phyloP scores from a whole-genome alignment of 2,797 vertebrate species.

The Atherinosoma microstoma region DNA sequence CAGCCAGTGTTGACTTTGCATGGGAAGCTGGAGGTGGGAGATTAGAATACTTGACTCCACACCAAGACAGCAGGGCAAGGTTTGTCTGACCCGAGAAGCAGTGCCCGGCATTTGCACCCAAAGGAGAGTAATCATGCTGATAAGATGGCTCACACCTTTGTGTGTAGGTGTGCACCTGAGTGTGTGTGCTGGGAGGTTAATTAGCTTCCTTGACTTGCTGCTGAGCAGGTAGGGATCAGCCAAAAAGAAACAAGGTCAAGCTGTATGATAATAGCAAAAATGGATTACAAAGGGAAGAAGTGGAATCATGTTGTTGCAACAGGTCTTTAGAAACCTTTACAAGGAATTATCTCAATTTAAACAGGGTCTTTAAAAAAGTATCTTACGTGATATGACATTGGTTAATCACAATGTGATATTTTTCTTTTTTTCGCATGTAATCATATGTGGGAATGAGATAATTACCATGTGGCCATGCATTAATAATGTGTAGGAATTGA shows the following conservation, averaged over 20 bases:
- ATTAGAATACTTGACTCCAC: conserved; percentile 65
- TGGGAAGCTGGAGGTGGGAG: conserved; percentile 57
- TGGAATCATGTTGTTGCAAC: not conserved
- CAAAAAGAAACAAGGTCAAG: conserved; percentile 56
- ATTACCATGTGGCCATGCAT: no score
- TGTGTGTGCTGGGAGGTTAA: conserved; percentile 51
- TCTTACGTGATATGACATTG: not conserved
- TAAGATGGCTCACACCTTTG: conserved; percentile 31
- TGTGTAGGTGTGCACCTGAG: conserved; percentile 6
- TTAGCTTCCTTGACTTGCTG: conserved; percentile 55
- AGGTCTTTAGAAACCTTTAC: not conserved
- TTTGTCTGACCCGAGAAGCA: conserved; percentile 46
- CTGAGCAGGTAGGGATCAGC: conserved; percentile 50
- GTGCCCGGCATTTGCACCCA: conserved; percentile 25
- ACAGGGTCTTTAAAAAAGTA: not conserved
- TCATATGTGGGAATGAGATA: no score
- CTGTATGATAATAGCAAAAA: conserved; percentile 7
- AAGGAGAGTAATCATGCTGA: conserved; percentile 47
- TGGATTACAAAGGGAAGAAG: conserved; percentile 17
- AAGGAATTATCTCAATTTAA: conserved; percentile 8
- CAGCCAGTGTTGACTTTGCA: conserved; percentile 65
- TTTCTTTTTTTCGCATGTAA: not conserved
- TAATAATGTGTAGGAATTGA: no score
- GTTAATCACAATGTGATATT: no score
- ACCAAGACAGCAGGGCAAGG: conserved; percentile 61